Conservation (phyloP, 1,140 invertebrate species). For the Meloidogyne chitwoodi region DNA sequence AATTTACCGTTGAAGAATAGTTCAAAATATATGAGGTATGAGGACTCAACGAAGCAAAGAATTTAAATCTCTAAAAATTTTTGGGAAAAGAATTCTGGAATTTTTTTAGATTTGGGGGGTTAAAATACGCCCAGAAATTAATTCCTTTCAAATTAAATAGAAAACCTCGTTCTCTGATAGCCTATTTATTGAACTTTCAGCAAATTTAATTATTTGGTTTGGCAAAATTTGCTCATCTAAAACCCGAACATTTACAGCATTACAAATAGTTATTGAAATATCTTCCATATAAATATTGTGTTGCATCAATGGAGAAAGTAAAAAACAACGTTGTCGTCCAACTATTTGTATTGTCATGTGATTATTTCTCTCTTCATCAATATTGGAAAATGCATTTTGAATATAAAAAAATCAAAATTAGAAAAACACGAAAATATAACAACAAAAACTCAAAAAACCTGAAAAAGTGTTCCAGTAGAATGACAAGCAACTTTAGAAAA, state of each 20-base stretch:
- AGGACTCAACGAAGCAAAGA: not conserved
- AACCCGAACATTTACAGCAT: not conserved
- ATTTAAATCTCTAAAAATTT: conserved; percentile 8
- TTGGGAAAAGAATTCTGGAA: not conserved
- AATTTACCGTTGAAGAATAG: conserved; percentile 15
- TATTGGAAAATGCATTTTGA: not conserved
- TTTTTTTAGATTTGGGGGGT: no score
- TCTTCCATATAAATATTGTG: conserved; percentile 15
- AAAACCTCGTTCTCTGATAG: conserved; percentile 4
- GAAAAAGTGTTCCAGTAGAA: conserved; percentile 12
- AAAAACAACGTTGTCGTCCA: conserved; percentile 10
- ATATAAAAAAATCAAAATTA: conserved; percentile 3
- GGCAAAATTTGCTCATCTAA: conserved; percentile 1
- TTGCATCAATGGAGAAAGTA: not conserved
- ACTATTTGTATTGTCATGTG: conserved; percentile 21
- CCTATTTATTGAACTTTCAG: conserved; percentile 20
- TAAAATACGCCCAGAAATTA: no score
- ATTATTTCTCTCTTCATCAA: not conserved
- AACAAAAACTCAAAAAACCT: not conserved
- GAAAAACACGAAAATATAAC: not conserved
- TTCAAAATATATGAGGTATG: not conserved
- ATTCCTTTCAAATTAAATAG: no score
- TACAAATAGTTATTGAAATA: conserved; percentile 2
- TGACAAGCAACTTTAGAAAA: not conserved
- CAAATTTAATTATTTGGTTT: not conserved